phyloP scores from a whole-genome alignment of 2,113 vertebrate genomes.

The Apaloderma vittatum region DNA sequence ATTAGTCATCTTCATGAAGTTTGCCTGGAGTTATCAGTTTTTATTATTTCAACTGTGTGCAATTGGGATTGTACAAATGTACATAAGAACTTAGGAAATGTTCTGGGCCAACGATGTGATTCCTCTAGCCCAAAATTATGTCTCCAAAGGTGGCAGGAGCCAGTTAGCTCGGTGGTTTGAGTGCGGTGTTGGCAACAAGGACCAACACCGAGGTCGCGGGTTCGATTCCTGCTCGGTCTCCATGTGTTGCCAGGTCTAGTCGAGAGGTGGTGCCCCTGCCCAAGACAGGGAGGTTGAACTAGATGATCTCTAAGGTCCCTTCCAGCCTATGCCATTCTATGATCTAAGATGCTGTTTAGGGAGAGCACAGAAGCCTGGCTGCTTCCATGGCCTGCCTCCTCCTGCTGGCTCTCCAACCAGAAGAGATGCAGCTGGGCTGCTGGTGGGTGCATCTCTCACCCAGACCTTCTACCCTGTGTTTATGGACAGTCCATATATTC shows the following conservation, averaged over 20 bases:
- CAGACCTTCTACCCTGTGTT: background rate
- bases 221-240: too few species aligned
- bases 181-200: too few species aligned
- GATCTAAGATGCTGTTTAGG: background rate
- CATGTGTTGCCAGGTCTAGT: too few species aligned
- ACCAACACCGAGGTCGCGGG: too few species aligned
- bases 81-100: background rate
- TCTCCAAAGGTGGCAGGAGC: background rate
- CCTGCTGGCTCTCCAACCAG: background rate
- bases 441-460: background rate
- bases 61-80: background rate
- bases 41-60: background rate
- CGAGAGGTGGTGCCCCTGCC: too few species aligned
- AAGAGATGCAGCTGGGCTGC: background rate
- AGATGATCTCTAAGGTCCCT: too few species aligned
- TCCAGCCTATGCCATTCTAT: too few species aligned
- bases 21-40: background rate
- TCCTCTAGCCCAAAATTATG: background rate
- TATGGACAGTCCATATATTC: background rate
- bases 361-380: background rate
- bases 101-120: background rate
- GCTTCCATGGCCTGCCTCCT: background rate
- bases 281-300: too few species aligned
- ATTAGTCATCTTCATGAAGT: background rate
- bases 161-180: too few species aligned